phyloP scores from a whole-genome alignment of 2,113 vertebrate species.

The Danio rerio region DNA sequence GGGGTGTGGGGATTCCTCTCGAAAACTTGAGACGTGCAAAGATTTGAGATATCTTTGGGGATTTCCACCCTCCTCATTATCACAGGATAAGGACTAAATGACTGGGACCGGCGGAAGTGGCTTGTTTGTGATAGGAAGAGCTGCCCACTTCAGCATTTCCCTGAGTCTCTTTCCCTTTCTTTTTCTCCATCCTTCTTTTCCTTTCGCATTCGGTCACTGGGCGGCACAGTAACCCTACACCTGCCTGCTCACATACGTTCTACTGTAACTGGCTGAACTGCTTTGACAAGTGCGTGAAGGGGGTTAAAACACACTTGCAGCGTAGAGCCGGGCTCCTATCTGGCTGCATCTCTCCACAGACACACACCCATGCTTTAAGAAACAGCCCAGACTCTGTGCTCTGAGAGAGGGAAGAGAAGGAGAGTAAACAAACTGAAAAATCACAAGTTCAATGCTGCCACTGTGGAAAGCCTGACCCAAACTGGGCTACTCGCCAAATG shows the following conservation, averaged over 20 bases:
- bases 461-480: constrained; percentile 65
- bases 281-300: constrained; percentile 74
- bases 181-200: constrained; percentile 24
- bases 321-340: background rate
- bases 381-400: constrained; percentile 11
- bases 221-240: constrained; percentile 87
- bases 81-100: constrained; percentile 15
- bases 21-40: background rate
- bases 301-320: constrained; percentile 69
- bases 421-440: background rate
- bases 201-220: constrained; percentile 71
- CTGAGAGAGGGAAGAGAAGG: background rate
- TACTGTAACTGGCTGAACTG: constrained; percentile 81
- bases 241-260: constrained; percentile 81
- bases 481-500: constrained; percentile 61
- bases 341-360: constrained; percentile 54
- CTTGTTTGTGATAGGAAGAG: constrained; percentile 49
- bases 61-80: constrained; percentile 28
- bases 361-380: constrained; percentile 39
- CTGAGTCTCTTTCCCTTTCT: constrained; percentile 39
- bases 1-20: background rate
- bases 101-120: constrained; percentile 37
- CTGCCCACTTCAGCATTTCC: constrained; percentile 26
- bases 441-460: constrained; percentile 60
- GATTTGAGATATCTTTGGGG: background rate